Evolutionary conservation across 2,113 vertebrate species (phyloP), one percentile per base, ranked within the genome.

Genomic region (Chunga burmeisteri): DNA sequence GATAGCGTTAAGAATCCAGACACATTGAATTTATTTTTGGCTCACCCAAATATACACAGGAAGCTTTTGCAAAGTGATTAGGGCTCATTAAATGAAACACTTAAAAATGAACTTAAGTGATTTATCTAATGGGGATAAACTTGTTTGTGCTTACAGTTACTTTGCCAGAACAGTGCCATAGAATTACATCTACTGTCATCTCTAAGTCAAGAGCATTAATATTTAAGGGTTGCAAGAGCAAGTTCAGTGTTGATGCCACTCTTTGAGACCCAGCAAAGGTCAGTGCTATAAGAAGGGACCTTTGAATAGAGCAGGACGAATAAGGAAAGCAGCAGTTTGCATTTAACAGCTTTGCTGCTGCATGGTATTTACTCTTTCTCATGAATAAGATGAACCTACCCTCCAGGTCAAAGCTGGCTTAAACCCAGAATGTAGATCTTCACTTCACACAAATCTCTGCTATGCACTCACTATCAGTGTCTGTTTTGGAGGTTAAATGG

Each of bases 21-120:
- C 77, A 91, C 82, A 79, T 5, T 42, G 66, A 23, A 62, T 90
- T 93, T 95, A 95, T 97, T 95, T 94, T 88, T 94, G 46, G 70
- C 62, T 91, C 74, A 90, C 84, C 38, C 81, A 88, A 93, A 92
- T 68, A 79, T 3, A 81, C 66, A 58, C 84, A 82, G 70, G 78
- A 94, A 95, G 83, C 75, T 73, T 96, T 81, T 53, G 58, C 62
- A 73, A 73, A 87, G 71, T 50, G 71, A 87, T 91, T 84, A 90
- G 38, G 55, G 81, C 12, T 96, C 78, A 90, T 96, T 97, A 96
- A 95, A 89, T 13, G 20, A 77, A 94, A 68, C 87, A 81, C 52
- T 93, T 91, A 72, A 85, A 73, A 83, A 79, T 56, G n/a, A 95
- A 81, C 11, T 87, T 72, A 79, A 94, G 73, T 19, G 3, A 53